Conservation (phyloP, 1,140 invertebrate genomes). For the Macrocentrus cingulum region DNA sequence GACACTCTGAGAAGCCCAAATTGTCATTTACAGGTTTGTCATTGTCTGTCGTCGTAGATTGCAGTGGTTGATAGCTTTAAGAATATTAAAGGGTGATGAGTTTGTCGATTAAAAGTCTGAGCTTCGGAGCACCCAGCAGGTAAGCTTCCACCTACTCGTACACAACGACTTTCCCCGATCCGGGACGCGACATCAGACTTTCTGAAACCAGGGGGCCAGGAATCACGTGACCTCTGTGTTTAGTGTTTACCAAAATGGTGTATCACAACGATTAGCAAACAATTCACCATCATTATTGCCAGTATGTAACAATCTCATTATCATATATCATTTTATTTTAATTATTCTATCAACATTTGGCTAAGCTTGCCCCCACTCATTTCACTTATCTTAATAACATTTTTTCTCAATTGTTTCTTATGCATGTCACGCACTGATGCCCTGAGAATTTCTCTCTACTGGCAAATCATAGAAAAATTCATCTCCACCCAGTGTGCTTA, state of each 20-base stretch:
- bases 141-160: constrained; percentile 31
- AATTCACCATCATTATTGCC: constrained; percentile 22
- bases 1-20: background rate
- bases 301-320: background rate
- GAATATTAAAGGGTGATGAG: constrained; percentile 5
- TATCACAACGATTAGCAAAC: constrained; percentile 39
- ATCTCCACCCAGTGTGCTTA: background rate
- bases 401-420: constrained; percentile 4
- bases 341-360: background rate
- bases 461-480: constrained; percentile 1
- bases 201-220: constrained; percentile 30
- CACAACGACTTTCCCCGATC: constrained; percentile 26
- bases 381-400: background rate
- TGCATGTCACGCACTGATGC: constrained; percentile 17
- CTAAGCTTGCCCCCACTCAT: background rate
- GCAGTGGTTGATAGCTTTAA: constrained; percentile 1
- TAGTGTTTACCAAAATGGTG: constrained; percentile 59
- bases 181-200: constrained; percentile 35
- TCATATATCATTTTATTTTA: background rate
- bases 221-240: constrained; percentile 54
- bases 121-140: constrained; percentile 37
- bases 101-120: constrained; percentile 2
- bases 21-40: background rate
- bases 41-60: constrained; percentile 1
- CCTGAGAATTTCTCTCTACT: constrained; percentile 16